A percentile compares a stretch with the other conserved stretches of the same genome.
Evolutionary conservation across 2,797 vertebrate species (phyloP).

Genomic region (Chromobotia macracanthus): DNA sequence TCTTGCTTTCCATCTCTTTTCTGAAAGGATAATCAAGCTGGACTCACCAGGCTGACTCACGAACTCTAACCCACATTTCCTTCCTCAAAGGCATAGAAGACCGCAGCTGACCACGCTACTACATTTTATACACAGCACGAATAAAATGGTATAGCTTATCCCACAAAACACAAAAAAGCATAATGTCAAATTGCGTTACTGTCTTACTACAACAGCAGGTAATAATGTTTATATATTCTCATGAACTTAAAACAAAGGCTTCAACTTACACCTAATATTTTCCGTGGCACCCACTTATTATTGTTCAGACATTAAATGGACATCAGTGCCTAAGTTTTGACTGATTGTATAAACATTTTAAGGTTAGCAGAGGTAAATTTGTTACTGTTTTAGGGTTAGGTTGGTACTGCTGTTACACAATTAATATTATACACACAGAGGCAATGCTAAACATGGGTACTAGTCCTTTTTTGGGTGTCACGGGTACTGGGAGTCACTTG

Average conservation of each 20-base stretch:
- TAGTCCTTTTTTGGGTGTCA: background rate
- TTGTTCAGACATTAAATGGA: background rate
- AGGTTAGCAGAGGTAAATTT: too few species aligned
- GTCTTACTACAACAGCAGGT: background rate
- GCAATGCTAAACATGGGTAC: background rate
- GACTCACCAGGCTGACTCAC: conserved; percentile 2
- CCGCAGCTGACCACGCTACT: background rate
- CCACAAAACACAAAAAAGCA: background rate
- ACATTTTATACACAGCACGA: background rate
- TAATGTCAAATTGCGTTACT: background rate
- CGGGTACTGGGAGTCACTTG: background rate
- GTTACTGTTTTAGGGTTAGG: too few species aligned
- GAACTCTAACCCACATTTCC: conserved; percentile 10
- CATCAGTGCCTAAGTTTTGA: background rate
- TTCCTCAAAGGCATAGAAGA: background rate
- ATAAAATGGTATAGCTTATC: background rate
- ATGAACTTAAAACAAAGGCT: background rate
- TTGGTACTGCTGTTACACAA: too few species aligned
- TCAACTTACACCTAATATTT: background rate
- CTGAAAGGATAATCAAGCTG: conserved; percentile 13
- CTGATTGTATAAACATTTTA: too few species aligned
- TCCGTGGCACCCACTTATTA: background rate
- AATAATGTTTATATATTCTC: too few species aligned
- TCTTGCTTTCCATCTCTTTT: conserved; percentile 11
- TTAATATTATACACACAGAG: too few species aligned